Conservation (phyloP, 92 coral and sea anemone species). For the Palythoa heliodiscus region DNA sequence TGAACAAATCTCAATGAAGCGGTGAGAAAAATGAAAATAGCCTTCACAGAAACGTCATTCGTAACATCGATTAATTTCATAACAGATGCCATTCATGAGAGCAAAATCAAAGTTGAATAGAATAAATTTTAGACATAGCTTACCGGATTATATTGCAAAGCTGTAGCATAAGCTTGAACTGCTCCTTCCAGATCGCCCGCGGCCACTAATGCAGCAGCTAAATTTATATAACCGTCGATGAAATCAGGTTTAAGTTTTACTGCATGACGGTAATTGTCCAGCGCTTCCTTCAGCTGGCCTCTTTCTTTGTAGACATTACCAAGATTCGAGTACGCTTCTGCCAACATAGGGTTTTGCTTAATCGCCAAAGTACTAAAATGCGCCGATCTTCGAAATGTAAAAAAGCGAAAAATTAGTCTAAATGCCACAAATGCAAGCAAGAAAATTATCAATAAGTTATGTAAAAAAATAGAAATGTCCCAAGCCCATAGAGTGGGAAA, state of each 20-base stretch:
- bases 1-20: conserved; percentile 14
- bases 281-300: conserved; percentile 97
- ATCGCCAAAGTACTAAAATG: conserved; percentile 97
- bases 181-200: conserved; percentile 99
- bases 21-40: conserved; percentile 4
- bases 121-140: conserved; percentile 40
- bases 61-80: not conserved
- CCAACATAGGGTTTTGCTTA: conserved; percentile 96
- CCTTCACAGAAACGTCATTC: conserved; percentile 12
- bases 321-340: conserved; percentile 99
- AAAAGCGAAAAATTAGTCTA: not conserved
- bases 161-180: conserved; percentile 97
- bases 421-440: conserved; percentile 18
- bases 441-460: conserved; percentile 20
- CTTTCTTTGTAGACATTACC: conserved; percentile 99
- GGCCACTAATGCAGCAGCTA: conserved; percentile 99
- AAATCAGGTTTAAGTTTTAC: conserved; percentile 99
- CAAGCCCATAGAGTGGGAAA: not conserved
- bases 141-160: conserved; percentile 98
- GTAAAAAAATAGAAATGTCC: conserved; percentile 18
- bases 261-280: conserved; percentile 98
- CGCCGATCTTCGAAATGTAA: conserved; percentile 74
- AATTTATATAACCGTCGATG: conserved; percentile 97
- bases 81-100: conserved; percentile 36
- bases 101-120: conserved; percentile 37